Evolutionary conservation across 2,888 invertebrate genomes (phyloP).

Genomic region (Lacanobia wlatinum): DNA sequence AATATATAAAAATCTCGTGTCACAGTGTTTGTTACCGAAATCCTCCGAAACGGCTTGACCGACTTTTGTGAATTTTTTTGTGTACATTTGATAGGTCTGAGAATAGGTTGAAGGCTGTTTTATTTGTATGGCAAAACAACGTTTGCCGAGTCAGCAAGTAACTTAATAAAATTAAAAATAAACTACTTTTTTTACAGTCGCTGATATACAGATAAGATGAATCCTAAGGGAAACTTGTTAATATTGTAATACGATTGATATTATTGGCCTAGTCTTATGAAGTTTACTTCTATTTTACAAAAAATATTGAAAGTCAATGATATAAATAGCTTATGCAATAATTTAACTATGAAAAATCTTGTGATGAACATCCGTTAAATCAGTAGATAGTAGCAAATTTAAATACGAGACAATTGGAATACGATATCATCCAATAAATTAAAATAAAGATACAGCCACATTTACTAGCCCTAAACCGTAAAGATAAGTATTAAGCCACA

Average conservation of each 20-base stretch:
- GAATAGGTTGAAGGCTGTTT: no score
- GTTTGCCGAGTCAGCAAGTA: no score
- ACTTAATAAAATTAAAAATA: background rate
- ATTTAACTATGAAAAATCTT: background rate
- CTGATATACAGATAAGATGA: background rate
- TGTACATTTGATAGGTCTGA: no score
- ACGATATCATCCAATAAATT: constrained; percentile 18
- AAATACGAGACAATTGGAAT: constrained; percentile 15
- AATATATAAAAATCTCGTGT: no score
- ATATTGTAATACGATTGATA: background rate
- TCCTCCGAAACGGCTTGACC: no score
- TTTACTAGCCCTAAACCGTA: constrained; percentile 33
- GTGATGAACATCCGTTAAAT: background rate
- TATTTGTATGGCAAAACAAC: no score
- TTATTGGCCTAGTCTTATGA: background rate
- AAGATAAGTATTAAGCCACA: constrained; percentile 47
- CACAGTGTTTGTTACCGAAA: no score
- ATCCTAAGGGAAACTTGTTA: no score
- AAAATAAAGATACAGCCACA: constrained; percentile 26
- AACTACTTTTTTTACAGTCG: background rate
- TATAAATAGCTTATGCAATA: background rate
- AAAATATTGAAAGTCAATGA: background rate
- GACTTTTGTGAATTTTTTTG: no score
- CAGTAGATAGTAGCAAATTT: constrained; percentile 19
- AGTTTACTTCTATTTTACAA: background rate